Evolutionary conservation across 2,888 invertebrate genomes (phyloP).

Genomic region (Yponomeuta plumbellus): DNA sequence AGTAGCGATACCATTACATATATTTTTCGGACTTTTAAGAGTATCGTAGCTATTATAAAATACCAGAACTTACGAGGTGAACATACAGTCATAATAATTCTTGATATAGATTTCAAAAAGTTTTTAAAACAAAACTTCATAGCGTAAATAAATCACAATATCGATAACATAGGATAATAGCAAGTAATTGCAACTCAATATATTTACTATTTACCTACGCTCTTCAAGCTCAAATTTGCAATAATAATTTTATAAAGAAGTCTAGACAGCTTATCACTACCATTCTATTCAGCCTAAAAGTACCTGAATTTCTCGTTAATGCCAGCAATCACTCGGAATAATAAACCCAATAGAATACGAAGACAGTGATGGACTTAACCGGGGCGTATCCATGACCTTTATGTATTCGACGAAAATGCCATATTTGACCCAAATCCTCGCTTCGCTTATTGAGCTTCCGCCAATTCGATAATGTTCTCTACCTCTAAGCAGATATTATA

Average conservation of each 20-base stretch:
- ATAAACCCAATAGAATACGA: neutral
- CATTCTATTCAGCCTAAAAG: neutral
- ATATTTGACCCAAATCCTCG: constrained; percentile 15
- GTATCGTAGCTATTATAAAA: too few species aligned
- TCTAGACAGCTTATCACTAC: neutral
- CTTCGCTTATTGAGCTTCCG: neutral
- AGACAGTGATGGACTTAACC: constrained; percentile 11
- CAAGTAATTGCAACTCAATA: too few species aligned
- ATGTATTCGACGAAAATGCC: constrained; percentile 12
- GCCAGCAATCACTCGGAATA: neutral
- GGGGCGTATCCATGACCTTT: constrained; percentile 15
- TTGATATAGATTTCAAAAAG: too few species aligned
- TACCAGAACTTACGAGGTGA: too few species aligned
- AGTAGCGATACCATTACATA: too few species aligned
- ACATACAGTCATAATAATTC: too few species aligned
- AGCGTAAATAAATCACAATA: too few species aligned
- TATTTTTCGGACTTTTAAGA: too few species aligned
- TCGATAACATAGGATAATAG: too few species aligned
- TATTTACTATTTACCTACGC: too few species aligned
- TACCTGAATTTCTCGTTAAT: neutral
- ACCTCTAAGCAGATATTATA: too few species aligned
- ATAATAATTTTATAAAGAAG: neutral
- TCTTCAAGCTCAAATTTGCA: neutral
- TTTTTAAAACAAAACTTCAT: too few species aligned
- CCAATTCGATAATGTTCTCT: neutral